Conservation (phyloP, 2,113 vertebrate species). For the Apaloderma vittatum region DNA sequence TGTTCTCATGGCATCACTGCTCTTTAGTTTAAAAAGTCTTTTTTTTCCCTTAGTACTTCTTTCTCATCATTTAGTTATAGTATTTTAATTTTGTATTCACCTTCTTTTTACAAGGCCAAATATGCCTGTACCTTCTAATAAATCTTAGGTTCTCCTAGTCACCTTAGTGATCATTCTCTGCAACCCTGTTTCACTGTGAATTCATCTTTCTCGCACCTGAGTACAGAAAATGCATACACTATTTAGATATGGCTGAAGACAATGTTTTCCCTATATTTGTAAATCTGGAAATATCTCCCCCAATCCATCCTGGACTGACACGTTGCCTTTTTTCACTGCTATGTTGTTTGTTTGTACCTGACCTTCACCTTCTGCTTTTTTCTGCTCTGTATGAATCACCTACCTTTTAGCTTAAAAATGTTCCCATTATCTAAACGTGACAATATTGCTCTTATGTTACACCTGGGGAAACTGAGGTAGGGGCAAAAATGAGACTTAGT, state of each 20-base stretch:
- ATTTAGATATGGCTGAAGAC: background rate
- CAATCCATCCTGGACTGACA: background rate
- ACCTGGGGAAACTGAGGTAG: conserved; percentile 3
- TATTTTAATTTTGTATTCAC: background rate
- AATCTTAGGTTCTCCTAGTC: background rate
- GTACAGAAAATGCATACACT: background rate
- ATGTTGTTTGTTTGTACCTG: background rate
- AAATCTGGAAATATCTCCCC: background rate
- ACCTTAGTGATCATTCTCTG: background rate
- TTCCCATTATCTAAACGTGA: background rate
- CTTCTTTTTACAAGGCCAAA: background rate
- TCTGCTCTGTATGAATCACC: background rate
- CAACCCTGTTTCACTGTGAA: background rate
- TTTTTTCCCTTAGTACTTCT: background rate
- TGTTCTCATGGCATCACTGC: background rate
- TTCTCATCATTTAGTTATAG: background rate
- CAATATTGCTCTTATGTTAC: rapidly evolving
- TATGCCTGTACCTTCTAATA: background rate
- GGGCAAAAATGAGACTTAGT: background rate
- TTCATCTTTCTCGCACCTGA: background rate
- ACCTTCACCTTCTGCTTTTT: background rate
- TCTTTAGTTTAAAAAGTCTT: background rate
- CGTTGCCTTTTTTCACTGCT: background rate
- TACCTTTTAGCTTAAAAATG: background rate
- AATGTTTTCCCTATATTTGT: background rate